Evolutionary conservation across 2,888 invertebrate genomes (phyloP).

Genomic region (Diarsia brunnea): DNA sequence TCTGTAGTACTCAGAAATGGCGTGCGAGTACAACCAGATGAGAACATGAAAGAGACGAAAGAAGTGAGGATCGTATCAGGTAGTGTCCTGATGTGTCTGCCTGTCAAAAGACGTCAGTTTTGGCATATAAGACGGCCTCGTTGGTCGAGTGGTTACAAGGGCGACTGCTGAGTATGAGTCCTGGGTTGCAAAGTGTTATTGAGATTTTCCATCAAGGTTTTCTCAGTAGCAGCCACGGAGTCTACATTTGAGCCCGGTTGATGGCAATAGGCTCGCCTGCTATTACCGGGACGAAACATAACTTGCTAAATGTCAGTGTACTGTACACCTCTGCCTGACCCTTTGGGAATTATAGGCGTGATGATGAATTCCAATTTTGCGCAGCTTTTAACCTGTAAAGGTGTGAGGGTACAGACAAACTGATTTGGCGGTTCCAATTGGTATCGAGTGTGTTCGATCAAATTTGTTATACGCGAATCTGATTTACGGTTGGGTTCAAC

Average conservation of each 20-base stretch:
- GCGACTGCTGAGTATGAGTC: no score
- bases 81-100: neutral
- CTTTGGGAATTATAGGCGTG: no score
- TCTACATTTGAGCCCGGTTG: no score
- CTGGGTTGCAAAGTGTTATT: no score
- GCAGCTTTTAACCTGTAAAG: slow-evolving; percentile 9
- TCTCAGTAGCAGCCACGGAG: no score
- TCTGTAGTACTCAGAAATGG: neutral
- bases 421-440: slow-evolving; percentile 59
- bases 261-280: no score
- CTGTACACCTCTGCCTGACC: no score
- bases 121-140: neutral
- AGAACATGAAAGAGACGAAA: neutral
- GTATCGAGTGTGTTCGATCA: slow-evolving; percentile 58
- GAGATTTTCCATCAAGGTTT: no score
- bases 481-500: slow-evolving; percentile 35
- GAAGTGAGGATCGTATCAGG: neutral
- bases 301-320: no score
- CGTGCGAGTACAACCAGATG: neutral
- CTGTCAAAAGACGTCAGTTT: neutral
- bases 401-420: slow-evolving; percentile 56
- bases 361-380: neutral
- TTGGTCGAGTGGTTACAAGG: no score
- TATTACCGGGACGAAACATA: no score
- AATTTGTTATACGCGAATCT: slow-evolving; percentile 54